Evolutionary conservation across 2,113 vertebrate species (phyloP).

Genomic region (Peromyscus polionotus): DNA sequence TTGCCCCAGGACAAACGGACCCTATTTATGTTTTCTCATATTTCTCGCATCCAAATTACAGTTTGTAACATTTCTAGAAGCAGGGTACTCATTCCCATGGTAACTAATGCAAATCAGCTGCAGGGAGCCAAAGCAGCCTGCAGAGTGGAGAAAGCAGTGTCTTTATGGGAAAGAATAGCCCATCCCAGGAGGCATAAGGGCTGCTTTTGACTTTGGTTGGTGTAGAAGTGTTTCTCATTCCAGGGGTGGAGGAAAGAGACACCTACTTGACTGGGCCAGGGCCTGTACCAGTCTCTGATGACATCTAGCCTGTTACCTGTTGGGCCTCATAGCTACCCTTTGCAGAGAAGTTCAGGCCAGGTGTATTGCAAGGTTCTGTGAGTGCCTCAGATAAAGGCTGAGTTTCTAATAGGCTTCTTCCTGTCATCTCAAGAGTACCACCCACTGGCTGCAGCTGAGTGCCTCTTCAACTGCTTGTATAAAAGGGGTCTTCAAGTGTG

Average conservation of each 20-base stretch:
- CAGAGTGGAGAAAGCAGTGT: not conserved
- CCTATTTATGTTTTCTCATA: conserved; percentile 30
- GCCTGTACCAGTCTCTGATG: not conserved
- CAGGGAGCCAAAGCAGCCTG: not conserved
- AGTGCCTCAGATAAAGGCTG: not conserved
- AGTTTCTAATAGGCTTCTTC: not conserved
- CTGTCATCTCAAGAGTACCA: not conserved
- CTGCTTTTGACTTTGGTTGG: not conserved
- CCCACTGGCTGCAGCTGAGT: not conserved
- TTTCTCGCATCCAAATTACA: conserved; percentile 53
- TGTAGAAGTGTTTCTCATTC: conserved; percentile 22
- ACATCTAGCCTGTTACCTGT: not conserved
- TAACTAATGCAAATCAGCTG: conserved; percentile 37
- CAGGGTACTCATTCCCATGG: not conserved
- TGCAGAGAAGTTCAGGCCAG: not conserved
- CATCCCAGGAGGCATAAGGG: not conserved
- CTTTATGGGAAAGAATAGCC: not conserved
- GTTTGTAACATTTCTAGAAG: conserved; percentile 13
- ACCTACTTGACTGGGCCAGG: not conserved
- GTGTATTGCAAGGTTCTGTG: not conserved
- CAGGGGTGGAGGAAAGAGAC: not conserved
- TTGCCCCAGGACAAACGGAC: not conserved
- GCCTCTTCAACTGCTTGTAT: not conserved
- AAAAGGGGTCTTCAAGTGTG: not conserved
- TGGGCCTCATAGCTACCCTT: not conserved